A percentile compares a stretch with the other conserved stretches of the same genome.
Conservation (phyloP, 2,113 vertebrate genomes). For the Phoxinus phoxinus region DNA sequence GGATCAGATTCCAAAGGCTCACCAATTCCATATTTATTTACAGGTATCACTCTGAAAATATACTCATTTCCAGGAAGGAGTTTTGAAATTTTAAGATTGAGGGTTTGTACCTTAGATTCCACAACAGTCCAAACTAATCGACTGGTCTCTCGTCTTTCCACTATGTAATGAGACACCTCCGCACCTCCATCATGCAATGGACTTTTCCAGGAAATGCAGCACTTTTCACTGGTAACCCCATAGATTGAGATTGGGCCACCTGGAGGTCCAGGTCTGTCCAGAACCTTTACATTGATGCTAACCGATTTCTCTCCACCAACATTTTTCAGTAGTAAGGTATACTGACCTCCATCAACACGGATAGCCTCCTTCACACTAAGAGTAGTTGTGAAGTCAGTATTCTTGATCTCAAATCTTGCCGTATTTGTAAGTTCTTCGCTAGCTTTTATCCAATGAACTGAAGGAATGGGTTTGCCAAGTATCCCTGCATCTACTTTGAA, state of each 20-base stretch:
- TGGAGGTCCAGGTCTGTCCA: constrained; percentile 95
- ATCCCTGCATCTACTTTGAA: constrained; percentile 91
- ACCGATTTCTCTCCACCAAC: constrained; percentile 93
- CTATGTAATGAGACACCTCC: constrained; percentile 90
- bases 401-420: constrained; percentile 90
- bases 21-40: constrained; percentile 96
- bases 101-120: constrained; percentile 89
- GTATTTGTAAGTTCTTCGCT: constrained; percentile 84
- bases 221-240: constrained; percentile 92
- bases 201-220: constrained; percentile 90
- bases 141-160: constrained; percentile 97
- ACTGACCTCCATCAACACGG: constrained; percentile 92
- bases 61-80: constrained; percentile 97
- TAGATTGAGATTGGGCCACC: constrained; percentile 89
- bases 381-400: constrained; percentile 87
- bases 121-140: constrained; percentile 94
- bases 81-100: constrained; percentile 93
- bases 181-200: constrained; percentile 94
- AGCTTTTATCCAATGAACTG: constrained; percentile 87
- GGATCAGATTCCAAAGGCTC: constrained; percentile 94
- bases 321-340: constrained; percentile 88
- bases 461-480: constrained; percentile 90
- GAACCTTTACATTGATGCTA: constrained; percentile 88
- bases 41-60: constrained; percentile 94
- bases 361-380: constrained; percentile 90